phyloP scores from a whole-genome alignment of 2,797 vertebrate genomes.

The Pseudochirops cupreus region DNA sequence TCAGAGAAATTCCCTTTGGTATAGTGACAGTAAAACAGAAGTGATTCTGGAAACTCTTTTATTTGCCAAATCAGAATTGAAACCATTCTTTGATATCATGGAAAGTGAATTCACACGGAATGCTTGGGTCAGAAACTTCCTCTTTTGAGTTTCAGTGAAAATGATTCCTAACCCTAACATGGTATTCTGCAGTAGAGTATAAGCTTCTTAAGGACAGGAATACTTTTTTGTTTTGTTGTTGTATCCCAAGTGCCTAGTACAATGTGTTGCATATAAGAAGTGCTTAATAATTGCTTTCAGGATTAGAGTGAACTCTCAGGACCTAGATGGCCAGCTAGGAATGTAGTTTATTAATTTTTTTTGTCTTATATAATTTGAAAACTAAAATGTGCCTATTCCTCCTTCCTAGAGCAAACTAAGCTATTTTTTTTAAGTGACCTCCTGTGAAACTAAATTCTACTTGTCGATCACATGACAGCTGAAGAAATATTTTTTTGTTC shows the following conservation, averaged over 20 bases:
- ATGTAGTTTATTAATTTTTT: slow-evolving; percentile 27
- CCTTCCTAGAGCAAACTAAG: slow-evolving; percentile 17
- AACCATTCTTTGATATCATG: background rate
- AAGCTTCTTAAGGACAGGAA: background rate
- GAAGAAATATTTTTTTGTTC: slow-evolving; percentile 1
- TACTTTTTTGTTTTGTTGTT: background rate
- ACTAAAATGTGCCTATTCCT: background rate
- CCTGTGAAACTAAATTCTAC: background rate
- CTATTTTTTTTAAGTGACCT: slow-evolving; percentile 44
- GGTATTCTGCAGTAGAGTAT: background rate
- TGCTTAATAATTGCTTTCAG: background rate
- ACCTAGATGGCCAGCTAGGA: background rate
- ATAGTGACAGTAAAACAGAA: background rate
- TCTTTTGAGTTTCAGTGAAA: background rate
- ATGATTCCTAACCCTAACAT: background rate
- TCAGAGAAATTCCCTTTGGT: background rate
- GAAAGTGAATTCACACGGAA: slow-evolving; percentile 29
- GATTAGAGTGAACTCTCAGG: background rate
- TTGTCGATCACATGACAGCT: background rate
- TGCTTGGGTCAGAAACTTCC: slow-evolving; percentile 18
- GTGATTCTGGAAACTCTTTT: background rate
- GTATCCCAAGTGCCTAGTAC: background rate
- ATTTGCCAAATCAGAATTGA: background rate
- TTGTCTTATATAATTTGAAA: slow-evolving; percentile 23
- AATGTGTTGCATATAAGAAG: background rate